These are phyloP conservation scores for Cabera pusaria DNA, from an alignment of 2,888 invertebrate species.

Conservation along the genomic window DNA sequence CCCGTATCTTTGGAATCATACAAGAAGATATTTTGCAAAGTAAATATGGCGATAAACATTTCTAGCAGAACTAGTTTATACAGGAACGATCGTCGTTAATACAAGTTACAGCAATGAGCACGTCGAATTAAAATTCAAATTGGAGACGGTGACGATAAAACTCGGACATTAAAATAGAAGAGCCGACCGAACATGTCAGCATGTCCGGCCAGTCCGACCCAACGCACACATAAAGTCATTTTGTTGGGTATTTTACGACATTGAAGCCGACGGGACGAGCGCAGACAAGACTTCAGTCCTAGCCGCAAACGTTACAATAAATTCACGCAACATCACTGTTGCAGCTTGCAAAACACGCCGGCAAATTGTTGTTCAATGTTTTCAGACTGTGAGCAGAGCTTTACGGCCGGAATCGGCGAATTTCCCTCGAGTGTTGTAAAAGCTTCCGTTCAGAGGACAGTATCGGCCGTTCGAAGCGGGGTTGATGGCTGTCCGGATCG, in stretches of 20 bases:
- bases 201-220: constrained; percentile 38
- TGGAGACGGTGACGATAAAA: constrained; percentile 58
- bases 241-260: constrained; percentile 64
- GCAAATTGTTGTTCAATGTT: constrained; percentile 61
- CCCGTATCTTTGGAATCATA: constrained; percentile 13
- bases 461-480: constrained; percentile 58
- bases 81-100: constrained; percentile 38
- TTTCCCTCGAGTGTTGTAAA: constrained; percentile 77
- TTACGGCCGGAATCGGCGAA: constrained; percentile 66
- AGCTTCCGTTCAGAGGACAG: constrained; percentile 53
- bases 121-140: constrained; percentile 66
- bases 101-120: constrained; percentile 43
- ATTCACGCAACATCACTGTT: constrained; percentile 31
- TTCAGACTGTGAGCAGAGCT: constrained; percentile 49
- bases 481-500: constrained; percentile 53
- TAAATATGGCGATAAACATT: constrained; percentile 41
- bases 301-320: constrained; percentile 25
- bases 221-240: constrained; percentile 53
- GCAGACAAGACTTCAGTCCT: constrained; percentile 30
- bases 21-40: constrained; percentile 36
- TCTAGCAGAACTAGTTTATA: constrained; percentile 24
- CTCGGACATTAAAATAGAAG: constrained; percentile 56
- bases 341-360: constrained; percentile 47
- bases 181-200: constrained; percentile 48
- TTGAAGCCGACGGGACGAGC: constrained; percentile 34